Evolutionary conservation across 2,888 invertebrate species (phyloP), one percentile per base, ranked within the genome.

Genomic region (Cyclophora punctaria): DNA sequence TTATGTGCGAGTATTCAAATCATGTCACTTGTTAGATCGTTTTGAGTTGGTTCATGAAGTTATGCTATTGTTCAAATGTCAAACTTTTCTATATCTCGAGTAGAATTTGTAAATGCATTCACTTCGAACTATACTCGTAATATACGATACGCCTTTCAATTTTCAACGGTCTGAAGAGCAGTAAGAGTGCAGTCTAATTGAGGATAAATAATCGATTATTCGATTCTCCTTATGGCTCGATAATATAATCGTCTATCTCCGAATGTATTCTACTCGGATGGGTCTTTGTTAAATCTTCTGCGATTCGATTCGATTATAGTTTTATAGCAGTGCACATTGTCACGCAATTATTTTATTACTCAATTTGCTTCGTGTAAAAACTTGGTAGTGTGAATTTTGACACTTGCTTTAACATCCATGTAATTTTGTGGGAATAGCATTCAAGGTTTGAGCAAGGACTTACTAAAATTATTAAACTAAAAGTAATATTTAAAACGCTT

Each of bases 171-270:
- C 57, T 59, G 57, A 48, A 45, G 64, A 64, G 57, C 62, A 64
- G 64, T 65, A 64, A 66, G 54, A 59, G 47, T 61, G 52, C 53
- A 59, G 51, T 57, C 59, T 67, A 66, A 74, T 75, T 69, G 68
- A 61, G 62, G 50, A 57, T 59, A 64, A 65, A 69, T 63, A 77
- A 78, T 75, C 64, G 68, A 75, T 78, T 63, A 77, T 77, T 75
- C 64, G 68, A 75, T 78, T 75, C 57, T 66, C 54, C 65, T 60
- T 64, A 63, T 51, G 50, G 49, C 51, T 49, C 54, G 60, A 53
- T 53, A 20, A 20, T 20, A 20, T 20, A 20, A 20, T 20, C 20
- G 20, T 20, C 20, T 20, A 20, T 20, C 20, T 20, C 20, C 20
- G 50, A 60, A 53, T 52, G 48, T 51, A 57, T 56, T 65, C 56